Base-by-base conservation (phyloP, 2,113 vertebrate species). In the Prochilodus magdalenae region DNA sequence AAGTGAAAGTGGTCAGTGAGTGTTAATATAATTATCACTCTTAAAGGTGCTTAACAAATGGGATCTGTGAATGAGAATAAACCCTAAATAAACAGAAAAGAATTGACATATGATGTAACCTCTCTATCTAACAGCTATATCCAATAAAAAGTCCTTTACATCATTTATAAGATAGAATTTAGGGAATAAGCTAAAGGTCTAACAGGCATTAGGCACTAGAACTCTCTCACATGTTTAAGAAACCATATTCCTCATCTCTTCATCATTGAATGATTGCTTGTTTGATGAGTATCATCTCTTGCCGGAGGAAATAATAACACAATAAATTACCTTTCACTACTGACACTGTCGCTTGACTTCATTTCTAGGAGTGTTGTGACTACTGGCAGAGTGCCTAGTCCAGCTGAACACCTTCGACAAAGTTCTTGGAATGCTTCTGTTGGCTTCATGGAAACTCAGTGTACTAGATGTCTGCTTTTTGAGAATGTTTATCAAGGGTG, bases 401-500 rank as follows among this genome's bases (percentile, higher is more conserved):
- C 75, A 82, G 36, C 30, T 26, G 16, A 20, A 33, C 18, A n/a
- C 15, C 27, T 62, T 49, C 51, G 16, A 55, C 30, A 57, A 14
- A 16, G 22, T 10, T 69, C n/a, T 79, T 26, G 84, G 30, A 86
- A 84, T 87, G 86, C 84, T 82, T 87, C 62, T n/a, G 12, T 51
- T 49, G 36, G 47, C 66, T 51, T 55, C 11, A 30, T 2, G 49
- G 12, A 20, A 77, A 11, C 77, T 59, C 18, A 0, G 15, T 22
- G 27, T 60, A n/a, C 24, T 12, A 60, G n/a, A 60, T 22, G 7
- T 33, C 20, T 65, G 12, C 18, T 79, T 90, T 36, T 83, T 33
- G 40, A 85, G 75, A 72, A 30, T 86, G 85, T 92, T 90, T 88
- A 89, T 89, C 83, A 86, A 83, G 60, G 85, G 77, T 85, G 81